Percentiles rank a stretch among this genome's conserved stretches.
Conservation (phyloP, 1,140 invertebrate genomes). For the Sycobia sp. region DNA sequence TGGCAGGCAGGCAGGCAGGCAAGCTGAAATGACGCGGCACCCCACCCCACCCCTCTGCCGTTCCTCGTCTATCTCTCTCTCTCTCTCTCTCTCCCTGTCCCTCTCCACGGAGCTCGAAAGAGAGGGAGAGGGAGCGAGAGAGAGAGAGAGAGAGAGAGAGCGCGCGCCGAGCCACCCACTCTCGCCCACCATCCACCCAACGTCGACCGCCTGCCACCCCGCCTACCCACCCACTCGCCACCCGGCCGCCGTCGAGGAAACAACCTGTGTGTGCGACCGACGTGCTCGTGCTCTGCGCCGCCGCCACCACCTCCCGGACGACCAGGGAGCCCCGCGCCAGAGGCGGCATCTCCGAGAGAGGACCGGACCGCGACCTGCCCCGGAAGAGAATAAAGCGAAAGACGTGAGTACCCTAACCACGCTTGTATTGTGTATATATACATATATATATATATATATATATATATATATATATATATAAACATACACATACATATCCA, state of each 20-base stretch:
- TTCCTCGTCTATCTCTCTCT: too few relatives aligned
- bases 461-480: too few relatives aligned
- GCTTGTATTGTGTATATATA: too few relatives aligned
- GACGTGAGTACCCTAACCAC: constrained; percentile 12
- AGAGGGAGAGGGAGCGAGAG: too few relatives aligned
- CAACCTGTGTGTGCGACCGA: constrained; percentile 55
- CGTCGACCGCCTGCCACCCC: constrained; percentile 52
- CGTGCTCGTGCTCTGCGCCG: not conserved
- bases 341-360: not conserved
- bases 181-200: constrained; percentile 45
- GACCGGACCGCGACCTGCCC: not conserved
- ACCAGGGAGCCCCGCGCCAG: not conserved
- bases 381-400: too few relatives aligned
- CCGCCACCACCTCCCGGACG: not conserved
- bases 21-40: constrained; percentile 32
- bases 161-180: constrained; percentile 46
- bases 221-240: constrained; percentile 61
- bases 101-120: not conserved
- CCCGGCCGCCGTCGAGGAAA: constrained; percentile 62
- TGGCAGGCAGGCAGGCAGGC: too few relatives aligned
- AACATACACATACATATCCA: too few relatives aligned
- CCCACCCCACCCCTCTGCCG: constrained; percentile 52
- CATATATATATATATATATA: too few relatives aligned
- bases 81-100: too few relatives aligned
- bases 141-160: too few relatives aligned